Base-by-base conservation (phyloP, 2,797 vertebrate species). In the Picus viridis region DNA sequence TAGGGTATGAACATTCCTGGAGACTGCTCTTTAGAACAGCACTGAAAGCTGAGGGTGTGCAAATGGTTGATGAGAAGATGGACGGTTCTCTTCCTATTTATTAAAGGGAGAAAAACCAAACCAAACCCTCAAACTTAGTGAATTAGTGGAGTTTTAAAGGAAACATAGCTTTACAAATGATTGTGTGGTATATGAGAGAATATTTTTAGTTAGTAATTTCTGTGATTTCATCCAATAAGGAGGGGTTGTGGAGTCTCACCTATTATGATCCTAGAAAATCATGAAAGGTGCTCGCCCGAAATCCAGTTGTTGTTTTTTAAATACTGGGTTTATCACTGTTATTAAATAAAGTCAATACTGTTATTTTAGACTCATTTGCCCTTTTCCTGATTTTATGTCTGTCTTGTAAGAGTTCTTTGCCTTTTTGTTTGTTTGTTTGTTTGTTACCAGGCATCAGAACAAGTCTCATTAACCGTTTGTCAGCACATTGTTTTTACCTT, bases 381-480 rank as follows among this genome's bases (percentile, higher is more conserved):
- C 78, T 95, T 90, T 67, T 96, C 80, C 49, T 51, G 49, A 93
- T 97, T 97, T 94, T 93, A 93, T 92, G 29, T 78, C 62, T 75
- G 90, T 72, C 56, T 86, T 95, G 90, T 70, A 86, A 83, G 84
- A 90, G 93, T 94, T 94, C 86, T 63, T 36, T 89, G 69, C 47
- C 62, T 94, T 96, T 96, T 90, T 39, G 39, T 39, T 39, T 39
- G 39, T 39, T 39, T 39, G 36, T 39, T 39, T 39, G 39, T 43
- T 90, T 82, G 62, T 85, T 81, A 92, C 88, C 78, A 76, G 92
- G 86, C 34, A 61, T 81, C 58, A 89, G 63, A 85, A 79, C 75
- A 93, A 75, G 39, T 65, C 49, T 77, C 34, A 63, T 77, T 81
- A 92, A 88, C 90, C 95, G 69, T 81, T 89, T 93, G 82, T 89